Conservation (phyloP, 2,797 vertebrate species). For the Myotis vivesi region DNA sequence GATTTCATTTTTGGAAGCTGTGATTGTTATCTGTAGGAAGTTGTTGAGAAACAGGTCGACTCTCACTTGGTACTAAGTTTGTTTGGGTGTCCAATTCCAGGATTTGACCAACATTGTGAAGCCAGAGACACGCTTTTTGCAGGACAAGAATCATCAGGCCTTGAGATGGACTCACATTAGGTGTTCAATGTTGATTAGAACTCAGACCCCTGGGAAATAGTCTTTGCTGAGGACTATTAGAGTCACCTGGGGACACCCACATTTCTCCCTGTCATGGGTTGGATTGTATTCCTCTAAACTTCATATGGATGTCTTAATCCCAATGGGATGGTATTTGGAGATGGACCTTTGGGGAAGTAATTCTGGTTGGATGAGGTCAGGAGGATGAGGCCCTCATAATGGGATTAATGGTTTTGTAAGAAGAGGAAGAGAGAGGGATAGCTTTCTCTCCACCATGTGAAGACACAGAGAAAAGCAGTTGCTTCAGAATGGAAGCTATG, state of each 20-base stretch:
- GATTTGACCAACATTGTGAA: neutral
- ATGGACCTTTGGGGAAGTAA: neutral
- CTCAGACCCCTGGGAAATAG: neutral
- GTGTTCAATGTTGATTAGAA: neutral
- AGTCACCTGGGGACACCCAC: neutral
- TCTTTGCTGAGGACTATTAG: neutral
- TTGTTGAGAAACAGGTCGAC: neutral
- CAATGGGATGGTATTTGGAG: neutral
- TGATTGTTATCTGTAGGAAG: neutral
- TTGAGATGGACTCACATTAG: neutral
- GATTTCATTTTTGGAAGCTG: neutral
- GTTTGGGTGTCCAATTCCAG: neutral
- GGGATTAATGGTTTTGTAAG: neutral
- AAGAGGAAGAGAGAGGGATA: neutral
- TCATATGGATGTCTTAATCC: neutral
- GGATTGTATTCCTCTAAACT: neutral
- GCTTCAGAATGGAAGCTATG: neutral
- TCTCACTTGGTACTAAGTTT: neutral
- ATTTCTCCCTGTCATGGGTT: neutral
- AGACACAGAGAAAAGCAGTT: neutral
- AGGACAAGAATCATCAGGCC: neutral
- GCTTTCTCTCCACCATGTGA: neutral
- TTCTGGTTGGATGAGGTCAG: neutral
- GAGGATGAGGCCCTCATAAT: neutral
- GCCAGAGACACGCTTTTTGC: neutral